Evolutionary conservation across 2,113 vertebrate species (phyloP).

Genomic region (Monopterus albus): DNA sequence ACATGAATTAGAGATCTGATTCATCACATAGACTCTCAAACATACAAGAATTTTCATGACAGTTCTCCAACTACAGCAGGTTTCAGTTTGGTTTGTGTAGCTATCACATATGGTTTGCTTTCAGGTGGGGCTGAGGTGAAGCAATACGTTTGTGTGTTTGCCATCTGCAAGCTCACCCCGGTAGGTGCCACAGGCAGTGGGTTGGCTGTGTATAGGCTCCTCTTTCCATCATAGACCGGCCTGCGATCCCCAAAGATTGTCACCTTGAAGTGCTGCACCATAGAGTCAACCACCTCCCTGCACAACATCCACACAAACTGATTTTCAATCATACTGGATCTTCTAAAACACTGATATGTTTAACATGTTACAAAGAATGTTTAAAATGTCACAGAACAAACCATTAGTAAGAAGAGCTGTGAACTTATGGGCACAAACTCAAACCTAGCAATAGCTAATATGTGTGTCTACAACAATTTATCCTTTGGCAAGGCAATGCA

Average conservation of each 20-base stretch:
- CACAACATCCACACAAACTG: conserved; percentile 24
- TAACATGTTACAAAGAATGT: not conserved
- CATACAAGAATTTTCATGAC: too few species aligned
- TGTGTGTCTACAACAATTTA: too few species aligned
- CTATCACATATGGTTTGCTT: not conserved
- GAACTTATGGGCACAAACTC: too few species aligned
- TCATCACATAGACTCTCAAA: too few species aligned
- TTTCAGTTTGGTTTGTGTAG: not conserved
- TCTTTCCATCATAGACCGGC: conserved; percentile 99
- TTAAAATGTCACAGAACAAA: not conserved
- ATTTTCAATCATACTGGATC: not conserved
- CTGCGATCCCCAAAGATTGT: conserved; percentile 98
- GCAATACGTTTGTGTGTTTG: not conserved
- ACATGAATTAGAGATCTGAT: too few species aligned
- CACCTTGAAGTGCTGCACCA: conserved; percentile 99
- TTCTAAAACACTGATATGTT: not conserved
- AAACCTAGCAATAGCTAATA: too few species aligned
- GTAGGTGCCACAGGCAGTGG: conserved; percentile 95
- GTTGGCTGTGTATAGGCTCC: conserved; percentile 98
- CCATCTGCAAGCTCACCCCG: conserved; percentile 85
- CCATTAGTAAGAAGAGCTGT: too few species aligned
- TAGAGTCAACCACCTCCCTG: conserved; percentile 98
- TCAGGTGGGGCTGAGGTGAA: not conserved
- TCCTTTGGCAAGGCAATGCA: not conserved
- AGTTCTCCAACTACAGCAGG: too few species aligned